Evolutionary conservation across 2,888 invertebrate genomes (phyloP), one percentile per base, ranked within the genome.

Genomic region (Heliothis peltigera): DNA sequence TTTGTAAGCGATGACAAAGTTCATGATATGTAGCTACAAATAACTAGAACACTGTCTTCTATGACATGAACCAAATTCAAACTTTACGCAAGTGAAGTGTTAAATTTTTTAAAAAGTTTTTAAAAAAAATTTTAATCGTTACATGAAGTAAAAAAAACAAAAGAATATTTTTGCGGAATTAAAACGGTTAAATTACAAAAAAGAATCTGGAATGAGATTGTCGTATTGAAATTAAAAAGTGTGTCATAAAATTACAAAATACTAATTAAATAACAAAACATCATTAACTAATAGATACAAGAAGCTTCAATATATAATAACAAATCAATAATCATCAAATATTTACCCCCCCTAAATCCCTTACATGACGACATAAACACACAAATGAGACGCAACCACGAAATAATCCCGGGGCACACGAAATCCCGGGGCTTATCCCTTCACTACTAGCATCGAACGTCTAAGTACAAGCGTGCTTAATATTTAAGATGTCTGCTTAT

Each of bases 401-500:
- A 19, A 1, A 21, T 43, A 67, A 57, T 57, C 59, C 73, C 68
- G 56, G 32, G 32, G n/a, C 32, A 22, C 18, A 46, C 42, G 15
- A 51, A 73, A 73, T 47, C 64, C 63, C 60, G 54, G 25, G 18
- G 21, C 53, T 60, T 18, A 46, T 54, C 69, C 57, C 72, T 4
- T 56, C 72, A 74, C 74, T 72, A 72, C 39, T 48, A 46, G 74
- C 60, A 72, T 72, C 74, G 74, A 69, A 73, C 60, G 60, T 57
- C 59, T 70, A 70, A 75, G 75, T 60, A 62, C 58, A 62, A 53
- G 70, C 56, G 60, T 21, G 35, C 59, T 74, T 71, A 79, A 74
- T 79, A 77, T 74, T 79, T 65, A 70, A 77, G 67, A 79, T 71
- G 64, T 57, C 22, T 58, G 39, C 61, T 77, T 79, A 79, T 79